Base-by-base conservation (phyloP, 2,113 vertebrate species). In the Sinocyclocheilus grahami region DNA sequence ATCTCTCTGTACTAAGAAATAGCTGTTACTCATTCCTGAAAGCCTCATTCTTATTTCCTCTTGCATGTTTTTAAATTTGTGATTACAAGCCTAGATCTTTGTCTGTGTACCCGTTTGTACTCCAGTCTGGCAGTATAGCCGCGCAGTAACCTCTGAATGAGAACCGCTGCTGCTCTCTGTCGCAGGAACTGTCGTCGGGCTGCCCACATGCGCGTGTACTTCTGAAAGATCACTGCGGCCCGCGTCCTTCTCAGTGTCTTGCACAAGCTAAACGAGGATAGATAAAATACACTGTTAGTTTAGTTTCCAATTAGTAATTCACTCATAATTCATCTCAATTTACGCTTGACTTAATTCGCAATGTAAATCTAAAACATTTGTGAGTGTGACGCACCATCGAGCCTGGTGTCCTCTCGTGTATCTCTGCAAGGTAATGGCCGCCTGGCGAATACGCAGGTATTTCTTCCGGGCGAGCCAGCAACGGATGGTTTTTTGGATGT, bases 401-500 rank as follows among this genome's bases (percentile, higher is more conserved):
- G 97, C 98, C 89, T 97, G 98, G 90, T 97, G 94, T 27, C 97
- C 97, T 10, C 97, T 95, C 83, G 96, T 95, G 0, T 95, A 88
- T 95, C 95, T 96, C 95, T 99, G 98, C 76, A 99, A 92, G 13
- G 95, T 95, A 89, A 98, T 87, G 69, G 97, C 96, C 0, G 97
- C 96, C 20, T 80, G 93, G 87, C 91, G 95, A 96, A 98, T 96
- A 12, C 96, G 95, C 90, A 98, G 60, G 87, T 96, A 99, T 92
- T 97, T 98, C 90, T 95, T 99, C 2, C 97, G 93, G 82, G 96
- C 93, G 86, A 99, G 91, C 97, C 97, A 99, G 78, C 98, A 96
- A 37, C 98, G 95, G 88, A 99, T 98, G 0, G 97, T 98, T 93
- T 99, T 99, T 93, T 99, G 98, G 92, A 99, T 99, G 86, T 95